These are phyloP conservation scores for Ptychadena robeensis DNA, from an alignment of 2,797 vertebrate species.

Conservation along the genomic window DNA sequence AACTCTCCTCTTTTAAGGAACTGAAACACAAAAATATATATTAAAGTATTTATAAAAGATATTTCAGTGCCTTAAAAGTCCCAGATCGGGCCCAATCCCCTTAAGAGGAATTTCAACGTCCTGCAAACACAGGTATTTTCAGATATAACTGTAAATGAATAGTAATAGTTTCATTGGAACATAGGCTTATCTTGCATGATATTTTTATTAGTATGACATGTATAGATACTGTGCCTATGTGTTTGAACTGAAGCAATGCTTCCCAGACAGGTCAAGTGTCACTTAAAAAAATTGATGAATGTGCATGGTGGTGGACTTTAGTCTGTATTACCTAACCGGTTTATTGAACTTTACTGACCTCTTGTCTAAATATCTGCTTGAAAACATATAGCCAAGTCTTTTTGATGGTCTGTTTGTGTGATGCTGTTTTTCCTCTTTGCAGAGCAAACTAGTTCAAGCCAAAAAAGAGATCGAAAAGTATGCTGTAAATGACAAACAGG, in stretches of 20 bases:
- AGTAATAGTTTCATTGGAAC: too few relatives aligned
- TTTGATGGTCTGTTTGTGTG: not conserved
- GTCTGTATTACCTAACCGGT: slow-evolving; percentile 15
- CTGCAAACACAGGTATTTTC: too few relatives aligned
- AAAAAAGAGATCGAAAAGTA: slow-evolving; percentile 96
- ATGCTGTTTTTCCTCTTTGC: slow-evolving; percentile 50
- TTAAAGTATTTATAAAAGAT: too few relatives aligned
- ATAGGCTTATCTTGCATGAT: too few relatives aligned
- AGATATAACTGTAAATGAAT: too few relatives aligned
- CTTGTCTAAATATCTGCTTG: slow-evolving; percentile 4
- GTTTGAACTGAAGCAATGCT: not conserved
- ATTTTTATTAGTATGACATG: too few relatives aligned
- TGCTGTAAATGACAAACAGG: slow-evolving; percentile 96
- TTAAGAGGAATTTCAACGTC: too few relatives aligned
- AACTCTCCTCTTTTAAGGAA: too few relatives aligned
- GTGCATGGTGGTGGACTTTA: slow-evolving; percentile 24
- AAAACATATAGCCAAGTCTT: not conserved
- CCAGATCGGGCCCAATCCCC: too few relatives aligned
- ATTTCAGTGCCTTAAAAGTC: too few relatives aligned
- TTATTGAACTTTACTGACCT: not conserved
- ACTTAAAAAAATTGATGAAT: not conserved
- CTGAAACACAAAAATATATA: too few relatives aligned
- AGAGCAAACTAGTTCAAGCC: slow-evolving; percentile 91
- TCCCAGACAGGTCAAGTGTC: not conserved
- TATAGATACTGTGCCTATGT: not conserved